These are phyloP conservation scores for Octomys mimax DNA, from an alignment of 2,797 vertebrate genomes.

Conservation along the genomic window DNA sequence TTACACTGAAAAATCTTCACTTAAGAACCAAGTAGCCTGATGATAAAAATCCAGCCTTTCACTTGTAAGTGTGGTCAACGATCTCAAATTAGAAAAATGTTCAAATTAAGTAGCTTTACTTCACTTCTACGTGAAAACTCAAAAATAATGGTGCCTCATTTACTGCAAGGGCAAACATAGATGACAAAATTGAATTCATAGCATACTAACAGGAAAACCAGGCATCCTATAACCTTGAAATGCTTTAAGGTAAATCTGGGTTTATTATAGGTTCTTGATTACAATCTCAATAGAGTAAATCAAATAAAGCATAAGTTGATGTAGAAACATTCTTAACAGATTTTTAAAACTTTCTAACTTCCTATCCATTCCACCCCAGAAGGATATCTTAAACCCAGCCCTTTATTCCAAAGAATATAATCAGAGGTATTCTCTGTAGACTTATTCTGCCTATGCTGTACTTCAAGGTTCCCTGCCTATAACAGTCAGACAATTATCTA, in stretches of 20 bases:
- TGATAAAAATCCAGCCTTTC: constrained; percentile 61
- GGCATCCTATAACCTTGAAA: constrained; percentile 68
- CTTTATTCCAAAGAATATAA: constrained; percentile 55
- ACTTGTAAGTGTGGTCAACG: constrained; percentile 35
- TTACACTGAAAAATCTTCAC: constrained; percentile 44
- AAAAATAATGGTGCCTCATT: constrained; percentile 62
- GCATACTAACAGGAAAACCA: constrained; percentile 31
- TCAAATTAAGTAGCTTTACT: constrained; percentile 60
- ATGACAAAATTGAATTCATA: constrained; percentile 52
- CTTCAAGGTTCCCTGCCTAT: background rate
- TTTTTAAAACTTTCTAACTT: constrained; percentile 61
- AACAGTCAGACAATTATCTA: constrained; percentile 72
- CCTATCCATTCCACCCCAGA: constrained; percentile 33
- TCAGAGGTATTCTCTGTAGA: constrained; percentile 51
- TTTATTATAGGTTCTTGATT: constrained; percentile 73
- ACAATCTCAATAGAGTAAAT: constrained; percentile 68
- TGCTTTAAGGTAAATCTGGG: constrained; percentile 58
- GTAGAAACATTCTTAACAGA: constrained; percentile 66
- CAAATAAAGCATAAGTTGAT: constrained; percentile 64
- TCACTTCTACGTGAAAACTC: constrained; percentile 23
- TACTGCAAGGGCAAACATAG: constrained; percentile 63
- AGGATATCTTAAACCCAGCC: constrained; percentile 38
- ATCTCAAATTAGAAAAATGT: constrained; percentile 45
- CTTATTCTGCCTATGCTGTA: constrained; percentile 39
- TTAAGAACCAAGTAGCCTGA: constrained; percentile 36